Evolutionary conservation across 2,797 vertebrate genomes (phyloP), one percentile per base, ranked within the genome.

Genomic region (Lemur catta): DNA sequence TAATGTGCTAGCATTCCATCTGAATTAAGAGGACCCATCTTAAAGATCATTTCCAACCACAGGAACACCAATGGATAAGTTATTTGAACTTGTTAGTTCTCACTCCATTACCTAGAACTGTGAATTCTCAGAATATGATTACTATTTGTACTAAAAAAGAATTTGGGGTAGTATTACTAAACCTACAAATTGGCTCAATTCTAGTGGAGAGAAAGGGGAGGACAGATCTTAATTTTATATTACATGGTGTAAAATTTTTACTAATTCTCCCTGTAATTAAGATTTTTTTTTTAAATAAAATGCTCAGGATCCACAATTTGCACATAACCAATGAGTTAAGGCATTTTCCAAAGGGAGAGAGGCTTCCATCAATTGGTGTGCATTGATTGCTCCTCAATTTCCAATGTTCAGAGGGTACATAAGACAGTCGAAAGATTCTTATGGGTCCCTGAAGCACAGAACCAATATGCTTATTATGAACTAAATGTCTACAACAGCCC

Each of bases 11-110:
- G 28, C 0, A 38, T 33, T 81, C 20, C 50, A 52, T 52, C 24
- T 84, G 30, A 94, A 92, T 81, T 90, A 84, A 95, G 92, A 59
- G 30, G 26, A 35, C 17, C 4, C 24, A 18, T 30, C 52, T 94
- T 86, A 88, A 81, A 50, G 30, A 12, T 28, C 55, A 61, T 65
- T 82, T n/a, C 7, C 81, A 59, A 80, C 24, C n/a, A 15, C 15
- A 2, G 33, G 5, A 43, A 94, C 88, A 93, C 26, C 35, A 91
- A 80, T 1, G 89, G 14, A 63, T 50, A 67, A 59, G 48, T 65
- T 50, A 38, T 63, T 97, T 96, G 10, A 92, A 43, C 20, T 79
- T 72, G 35, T 59, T 86, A 2, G 33, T 93, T 90, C 48, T 78
- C 74, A 46, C 9, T 76, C n/a, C 38, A 72, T 93, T 81, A 93